These are phyloP conservation scores for Oreohelix idahoensis DNA, from an alignment of 1,140 invertebrate genomes.

Conservation along the genomic window DNA sequence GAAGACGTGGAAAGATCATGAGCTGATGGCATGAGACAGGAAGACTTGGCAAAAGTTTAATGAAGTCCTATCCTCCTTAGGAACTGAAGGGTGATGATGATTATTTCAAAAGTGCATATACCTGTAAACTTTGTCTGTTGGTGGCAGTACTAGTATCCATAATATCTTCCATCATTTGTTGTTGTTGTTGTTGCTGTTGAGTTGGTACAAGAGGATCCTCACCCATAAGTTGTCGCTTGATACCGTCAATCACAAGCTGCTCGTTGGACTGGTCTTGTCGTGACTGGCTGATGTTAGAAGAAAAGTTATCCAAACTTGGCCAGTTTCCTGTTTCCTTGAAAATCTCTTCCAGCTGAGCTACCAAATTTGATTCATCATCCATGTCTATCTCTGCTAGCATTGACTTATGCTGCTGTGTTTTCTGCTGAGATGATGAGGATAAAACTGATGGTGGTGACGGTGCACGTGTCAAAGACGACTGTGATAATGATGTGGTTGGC, in stretches of 20 bases:
- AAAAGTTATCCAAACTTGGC: conserved; percentile 20
- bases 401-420: conserved; percentile 27
- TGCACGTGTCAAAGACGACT: background rate
- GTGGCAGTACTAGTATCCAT: background rate
- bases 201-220: conserved; percentile 43
- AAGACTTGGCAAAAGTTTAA: too few relatives aligned
- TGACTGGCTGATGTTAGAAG: background rate
- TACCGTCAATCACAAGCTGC: conserved; percentile 88
- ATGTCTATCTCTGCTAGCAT: conserved; percentile 1
- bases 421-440: background rate
- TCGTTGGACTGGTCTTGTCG: conserved; percentile 71
- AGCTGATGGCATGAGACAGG: too few relatives aligned
- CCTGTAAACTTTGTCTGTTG: background rate
- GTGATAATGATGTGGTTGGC: conserved; percentile 7
- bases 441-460: background rate
- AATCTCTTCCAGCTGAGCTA: conserved; percentile 42
- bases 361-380: conserved; percentile 36
- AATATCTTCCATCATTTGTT: background rate
- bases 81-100: too few relatives aligned
- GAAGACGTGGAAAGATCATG: too few relatives aligned
- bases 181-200: conserved; percentile 43
- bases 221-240: conserved; percentile 92
- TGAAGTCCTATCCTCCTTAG: too few relatives aligned
- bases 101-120: too few relatives aligned
- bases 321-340: conserved; percentile 27